phyloP scores from a whole-genome alignment of 2,888 invertebrate species.

The Prosapia bicincta region DNA sequence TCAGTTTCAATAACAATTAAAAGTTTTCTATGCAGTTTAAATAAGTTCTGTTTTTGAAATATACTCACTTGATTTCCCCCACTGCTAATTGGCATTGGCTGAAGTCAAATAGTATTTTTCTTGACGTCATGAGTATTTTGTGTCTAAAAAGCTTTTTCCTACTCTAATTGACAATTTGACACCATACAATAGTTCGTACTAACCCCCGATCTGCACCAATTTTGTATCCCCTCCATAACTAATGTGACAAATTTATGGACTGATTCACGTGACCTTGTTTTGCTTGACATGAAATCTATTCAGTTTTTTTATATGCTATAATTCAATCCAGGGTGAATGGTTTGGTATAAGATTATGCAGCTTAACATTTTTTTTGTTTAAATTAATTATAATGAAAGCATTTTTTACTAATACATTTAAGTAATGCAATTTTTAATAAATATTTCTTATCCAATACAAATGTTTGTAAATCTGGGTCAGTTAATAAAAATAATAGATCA shows the following conservation, averaged over 20 bases:
- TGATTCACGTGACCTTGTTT: neutral
- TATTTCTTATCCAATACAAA: too few species aligned
- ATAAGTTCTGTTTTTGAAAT: too few species aligned
- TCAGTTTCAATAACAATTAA: too few species aligned
- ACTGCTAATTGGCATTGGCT: slow-evolving; percentile 34
- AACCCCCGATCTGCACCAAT: slow-evolving; percentile 14
- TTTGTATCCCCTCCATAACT: neutral
- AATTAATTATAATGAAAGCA: too few species aligned
- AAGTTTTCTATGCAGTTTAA: too few species aligned
- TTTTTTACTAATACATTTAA: too few species aligned
- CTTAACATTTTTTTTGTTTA: too few species aligned
- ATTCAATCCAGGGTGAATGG: too few species aligned
- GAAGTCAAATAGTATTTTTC: slow-evolving; percentile 5
- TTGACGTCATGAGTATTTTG: neutral
- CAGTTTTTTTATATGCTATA: neutral
- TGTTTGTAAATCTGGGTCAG: neutral
- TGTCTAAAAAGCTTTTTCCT: neutral
- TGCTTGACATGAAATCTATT: neutral
- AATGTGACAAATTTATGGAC: neutral
- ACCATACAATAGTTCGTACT: slow-evolving; percentile 8
- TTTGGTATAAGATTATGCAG: too few species aligned
- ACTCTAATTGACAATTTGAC: neutral
- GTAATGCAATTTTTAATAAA: too few species aligned
- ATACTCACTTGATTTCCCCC: slow-evolving; percentile 29
- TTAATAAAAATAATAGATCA: neutral